Conservation (phyloP, 2,797 vertebrate genomes). For the Argya squamiceps region DNA sequence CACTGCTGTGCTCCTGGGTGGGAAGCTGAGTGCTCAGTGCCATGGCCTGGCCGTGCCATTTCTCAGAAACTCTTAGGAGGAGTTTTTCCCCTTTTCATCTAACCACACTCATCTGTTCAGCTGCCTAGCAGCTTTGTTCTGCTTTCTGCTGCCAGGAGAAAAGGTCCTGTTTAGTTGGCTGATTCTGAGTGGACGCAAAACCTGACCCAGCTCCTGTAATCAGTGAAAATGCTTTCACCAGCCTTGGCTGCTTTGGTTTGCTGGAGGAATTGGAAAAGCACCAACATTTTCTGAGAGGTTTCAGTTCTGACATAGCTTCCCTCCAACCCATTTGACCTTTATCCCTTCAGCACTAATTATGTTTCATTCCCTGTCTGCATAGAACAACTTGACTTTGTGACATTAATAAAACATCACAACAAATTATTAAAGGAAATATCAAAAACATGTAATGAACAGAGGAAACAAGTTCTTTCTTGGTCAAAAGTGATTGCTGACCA, state of each 20-base stretch:
- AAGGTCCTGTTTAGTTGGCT: neutral
- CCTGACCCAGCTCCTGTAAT: neutral
- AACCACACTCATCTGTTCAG: neutral
- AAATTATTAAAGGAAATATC: neutral
- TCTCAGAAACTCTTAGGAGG: neutral
- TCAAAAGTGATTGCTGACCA: neutral
- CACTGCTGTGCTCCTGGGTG: neutral
- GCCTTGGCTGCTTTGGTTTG: neutral
- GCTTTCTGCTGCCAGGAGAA: neutral
- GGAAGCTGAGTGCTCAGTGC: neutral
- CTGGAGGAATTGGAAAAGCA: neutral
- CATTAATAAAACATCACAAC: neutral
- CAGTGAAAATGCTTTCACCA: neutral
- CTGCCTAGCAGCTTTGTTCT: neutral
- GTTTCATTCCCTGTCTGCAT: neutral
- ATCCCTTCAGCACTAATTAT: neutral
- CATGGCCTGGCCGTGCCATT: neutral
- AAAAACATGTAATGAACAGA: neutral
- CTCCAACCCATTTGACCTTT: neutral
- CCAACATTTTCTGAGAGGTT: neutral
- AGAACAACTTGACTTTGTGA: neutral
- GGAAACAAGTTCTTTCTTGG: neutral
- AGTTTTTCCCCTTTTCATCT: neutral
- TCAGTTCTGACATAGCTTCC: neutral
- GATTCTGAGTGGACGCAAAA: neutral